These are phyloP conservation scores for Octomys mimax DNA, from an alignment of 2,797 vertebrate genomes.

Conservation along the genomic window DNA sequence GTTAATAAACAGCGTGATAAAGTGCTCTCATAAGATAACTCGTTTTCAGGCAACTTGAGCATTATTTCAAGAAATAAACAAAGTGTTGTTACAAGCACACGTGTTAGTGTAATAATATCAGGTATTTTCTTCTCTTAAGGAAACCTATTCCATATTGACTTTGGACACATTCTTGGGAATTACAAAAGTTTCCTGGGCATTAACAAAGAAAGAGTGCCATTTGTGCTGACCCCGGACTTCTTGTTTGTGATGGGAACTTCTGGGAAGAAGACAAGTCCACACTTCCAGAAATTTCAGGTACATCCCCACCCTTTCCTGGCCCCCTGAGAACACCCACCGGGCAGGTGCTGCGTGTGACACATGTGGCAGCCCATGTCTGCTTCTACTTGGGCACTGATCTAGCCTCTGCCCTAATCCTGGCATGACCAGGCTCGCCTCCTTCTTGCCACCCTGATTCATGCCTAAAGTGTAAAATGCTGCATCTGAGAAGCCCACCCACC, in stretches of 20 bases:
- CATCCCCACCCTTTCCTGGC: background rate
- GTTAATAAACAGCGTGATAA: slow-evolving; percentile 54
- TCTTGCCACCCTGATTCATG: background rate
- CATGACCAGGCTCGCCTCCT: background rate
- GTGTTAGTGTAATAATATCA: slow-evolving; percentile 65
- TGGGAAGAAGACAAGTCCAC: slow-evolving; percentile 96
- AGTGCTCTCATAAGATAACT: slow-evolving; percentile 43
- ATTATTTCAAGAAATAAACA: slow-evolving; percentile 34
- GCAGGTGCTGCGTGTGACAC: background rate
- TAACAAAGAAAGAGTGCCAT: slow-evolving; percentile 99
- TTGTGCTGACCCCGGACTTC: slow-evolving; percentile 99
- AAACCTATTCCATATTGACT: slow-evolving; percentile 99
- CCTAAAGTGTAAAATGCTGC: background rate
- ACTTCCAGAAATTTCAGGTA: slow-evolving; percentile 99
- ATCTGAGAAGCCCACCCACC: background rate
- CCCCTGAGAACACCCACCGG: background rate
- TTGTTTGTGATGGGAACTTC: slow-evolving; percentile 98
- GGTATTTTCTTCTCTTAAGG: slow-evolving; percentile 89
- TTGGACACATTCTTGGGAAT: slow-evolving; percentile 99
- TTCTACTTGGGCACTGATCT: background rate
- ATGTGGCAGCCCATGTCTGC: background rate
- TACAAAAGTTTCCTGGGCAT: slow-evolving; percentile 99
- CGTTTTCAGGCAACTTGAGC: slow-evolving; percentile 62
- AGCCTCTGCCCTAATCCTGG: background rate
- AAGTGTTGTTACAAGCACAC: slow-evolving; percentile 9